A percentile compares a stretch with the other conserved stretches of the same genome.
Evolutionary conservation across 1,140 invertebrate species (phyloP).

Genomic region (Sinonovacula constricta): DNA sequence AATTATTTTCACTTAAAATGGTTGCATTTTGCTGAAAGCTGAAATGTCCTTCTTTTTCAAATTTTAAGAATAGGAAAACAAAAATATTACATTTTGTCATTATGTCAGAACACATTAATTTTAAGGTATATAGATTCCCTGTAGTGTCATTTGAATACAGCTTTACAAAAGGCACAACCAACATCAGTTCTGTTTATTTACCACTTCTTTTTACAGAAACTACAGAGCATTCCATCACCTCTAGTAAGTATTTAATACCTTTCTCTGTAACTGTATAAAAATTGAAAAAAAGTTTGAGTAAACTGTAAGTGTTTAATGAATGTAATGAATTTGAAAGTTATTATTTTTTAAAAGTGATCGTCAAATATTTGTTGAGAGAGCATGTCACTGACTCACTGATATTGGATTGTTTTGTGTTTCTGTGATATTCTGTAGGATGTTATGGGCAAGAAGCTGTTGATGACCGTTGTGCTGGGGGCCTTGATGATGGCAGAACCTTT

Average conservation of each 20-base stretch:
- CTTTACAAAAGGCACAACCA: too few species aligned
- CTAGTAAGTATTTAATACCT: not conserved
- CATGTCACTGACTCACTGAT: not conserved
- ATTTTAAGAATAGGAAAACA: too few species aligned
- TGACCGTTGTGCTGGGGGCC: slow-evolving; percentile 15
- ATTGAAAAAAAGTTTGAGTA: not conserved
- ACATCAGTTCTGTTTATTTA: too few species aligned
- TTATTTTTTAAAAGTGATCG: not conserved
- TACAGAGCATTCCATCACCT: too few species aligned
- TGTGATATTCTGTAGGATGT: slow-evolving; percentile 1
- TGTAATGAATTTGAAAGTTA: not conserved
- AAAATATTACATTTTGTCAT: too few species aligned
- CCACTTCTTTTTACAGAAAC: too few species aligned
- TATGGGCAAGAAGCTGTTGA: slow-evolving; percentile 13
- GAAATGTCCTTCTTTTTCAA: too few species aligned
- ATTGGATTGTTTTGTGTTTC: not conserved
- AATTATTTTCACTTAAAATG: too few species aligned
- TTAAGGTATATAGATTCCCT: too few species aligned
- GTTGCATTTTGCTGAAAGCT: too few species aligned
- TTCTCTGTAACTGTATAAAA: not conserved
- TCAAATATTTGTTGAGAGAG: not conserved
- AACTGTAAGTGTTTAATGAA: not conserved
- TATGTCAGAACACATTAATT: too few species aligned
- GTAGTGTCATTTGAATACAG: too few species aligned
- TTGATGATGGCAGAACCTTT: slow-evolving; percentile 35